Evolutionary conservation across 2,888 invertebrate genomes (phyloP).

Genomic region (Troides aeacus): DNA sequence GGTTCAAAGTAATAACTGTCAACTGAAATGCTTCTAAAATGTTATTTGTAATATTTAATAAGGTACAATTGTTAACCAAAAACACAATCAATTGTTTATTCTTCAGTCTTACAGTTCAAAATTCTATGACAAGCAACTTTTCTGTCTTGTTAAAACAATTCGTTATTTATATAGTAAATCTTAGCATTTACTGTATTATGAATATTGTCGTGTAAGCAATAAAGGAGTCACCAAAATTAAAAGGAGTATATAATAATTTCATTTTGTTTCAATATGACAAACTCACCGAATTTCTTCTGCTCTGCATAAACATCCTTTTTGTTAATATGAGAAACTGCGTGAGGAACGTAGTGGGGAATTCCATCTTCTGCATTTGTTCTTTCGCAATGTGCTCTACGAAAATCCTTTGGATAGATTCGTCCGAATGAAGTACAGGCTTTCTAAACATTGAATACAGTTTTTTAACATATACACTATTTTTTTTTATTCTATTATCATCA

Average conservation of each 20-base stretch:
- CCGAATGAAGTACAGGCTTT: constrained; percentile 67
- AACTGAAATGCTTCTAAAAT: neutral
- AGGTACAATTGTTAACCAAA: too few species aligned
- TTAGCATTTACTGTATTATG: too few species aligned
- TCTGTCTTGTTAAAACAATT: too few species aligned
- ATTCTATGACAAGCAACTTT: neutral
- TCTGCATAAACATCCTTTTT: constrained; percentile 77
- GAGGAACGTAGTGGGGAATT: constrained; percentile 78
- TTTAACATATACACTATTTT: too few species aligned
- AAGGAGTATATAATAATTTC: neutral
- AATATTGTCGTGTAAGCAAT: too few species aligned
- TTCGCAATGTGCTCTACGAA: constrained; percentile 70
- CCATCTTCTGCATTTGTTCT: constrained; percentile 65
- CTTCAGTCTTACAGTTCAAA: neutral
- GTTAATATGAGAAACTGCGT: constrained; percentile 77
- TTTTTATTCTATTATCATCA: too few species aligned
- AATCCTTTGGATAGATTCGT: constrained; percentile 68
- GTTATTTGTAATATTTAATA: neutral
- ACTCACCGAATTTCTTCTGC: constrained; percentile 76
- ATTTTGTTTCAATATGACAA: neutral
- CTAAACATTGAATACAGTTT: constrained; percentile 43
- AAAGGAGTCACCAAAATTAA: neutral
- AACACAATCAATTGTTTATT: neutral
- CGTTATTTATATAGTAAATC: too few species aligned
- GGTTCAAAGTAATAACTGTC: neutral